phyloP scores from a whole-genome alignment of 2,797 vertebrate species.

The Lagorchestes hirsutus region DNA sequence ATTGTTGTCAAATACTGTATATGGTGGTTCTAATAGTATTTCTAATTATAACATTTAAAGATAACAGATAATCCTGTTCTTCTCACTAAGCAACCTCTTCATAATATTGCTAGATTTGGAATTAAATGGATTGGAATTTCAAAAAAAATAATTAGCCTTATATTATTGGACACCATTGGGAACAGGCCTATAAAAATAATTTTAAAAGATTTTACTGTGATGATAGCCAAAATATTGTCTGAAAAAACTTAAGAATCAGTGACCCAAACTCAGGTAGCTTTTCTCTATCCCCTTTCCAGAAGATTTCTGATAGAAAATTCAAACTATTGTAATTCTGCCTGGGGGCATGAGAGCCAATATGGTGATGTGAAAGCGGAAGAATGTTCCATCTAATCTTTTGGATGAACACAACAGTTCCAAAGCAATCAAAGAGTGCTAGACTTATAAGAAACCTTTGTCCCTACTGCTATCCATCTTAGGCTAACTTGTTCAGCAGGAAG shows the following conservation, averaged over 20 bases:
- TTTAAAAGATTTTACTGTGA: neutral
- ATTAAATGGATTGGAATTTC: neutral
- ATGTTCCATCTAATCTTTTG: neutral
- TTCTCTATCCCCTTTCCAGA: neutral
- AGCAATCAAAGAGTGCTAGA: neutral
- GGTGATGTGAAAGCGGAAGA: neutral
- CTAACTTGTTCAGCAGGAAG: neutral
- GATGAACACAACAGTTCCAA: neutral
- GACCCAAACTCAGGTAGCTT: neutral
- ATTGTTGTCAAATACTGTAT: neutral
- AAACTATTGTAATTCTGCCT: neutral
- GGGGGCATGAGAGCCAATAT: neutral
- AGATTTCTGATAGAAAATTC: neutral
- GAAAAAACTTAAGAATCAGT: neutral
- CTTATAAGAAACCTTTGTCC: neutral
- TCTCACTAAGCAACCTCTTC: neutral
- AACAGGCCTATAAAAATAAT: neutral
- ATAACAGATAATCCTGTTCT: neutral
- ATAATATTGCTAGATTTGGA: neutral
- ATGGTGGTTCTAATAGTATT: neutral
- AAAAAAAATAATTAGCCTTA: constrained; percentile 1
- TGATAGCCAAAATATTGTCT: neutral
- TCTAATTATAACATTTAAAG: neutral
- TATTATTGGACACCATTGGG: neutral
- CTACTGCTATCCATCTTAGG: neutral